A percentile compares a stretch with the other conserved stretches of the same genome.
phyloP scores from a whole-genome alignment of 1,140 invertebrate genomes.

The Lordiphosa stackelbergi region DNA sequence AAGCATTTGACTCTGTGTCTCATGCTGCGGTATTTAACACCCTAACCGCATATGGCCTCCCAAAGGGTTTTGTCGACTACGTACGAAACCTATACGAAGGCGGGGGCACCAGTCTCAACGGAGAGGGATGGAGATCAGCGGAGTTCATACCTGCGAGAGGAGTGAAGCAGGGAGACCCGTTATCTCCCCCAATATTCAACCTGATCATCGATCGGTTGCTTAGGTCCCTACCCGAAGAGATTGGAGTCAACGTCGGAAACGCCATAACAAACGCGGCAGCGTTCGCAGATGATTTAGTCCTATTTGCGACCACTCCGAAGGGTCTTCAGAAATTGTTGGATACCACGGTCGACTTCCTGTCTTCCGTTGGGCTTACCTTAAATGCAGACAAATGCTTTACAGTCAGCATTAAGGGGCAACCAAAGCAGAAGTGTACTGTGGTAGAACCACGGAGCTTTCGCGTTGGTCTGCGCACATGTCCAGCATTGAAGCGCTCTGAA shows the following conservation, averaged over 20 bases:
- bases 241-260: conserved; percentile 14
- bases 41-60: conserved; percentile 10
- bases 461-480: too few species aligned
- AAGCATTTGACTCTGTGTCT: conserved; percentile 15
- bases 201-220: conserved; percentile 21
- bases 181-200: conserved; percentile 21
- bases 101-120: conserved; percentile 9
- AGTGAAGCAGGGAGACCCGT: conserved; percentile 22
- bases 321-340: conserved; percentile 7
- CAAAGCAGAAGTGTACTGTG: too few species aligned
- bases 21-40: conserved; percentile 3
- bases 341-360: conserved; percentile 14
- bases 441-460: too few species aligned
- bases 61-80: conserved; percentile 19
- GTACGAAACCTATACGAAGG: conserved; percentile 2
- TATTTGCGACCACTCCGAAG: conserved; percentile 4
- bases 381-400: too few species aligned
- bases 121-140: conserved; percentile 9
- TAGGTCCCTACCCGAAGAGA: conserved; percentile 10
- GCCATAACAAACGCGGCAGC: neutral
- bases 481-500: too few species aligned
- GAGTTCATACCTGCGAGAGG: conserved; percentile 13
- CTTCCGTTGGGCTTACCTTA: conserved; percentile 7
- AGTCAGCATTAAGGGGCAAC: too few species aligned
- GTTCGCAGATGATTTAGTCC: conserved; percentile 12